These are phyloP conservation scores for Temnothorax nylanderi DNA, from an alignment of 1,140 invertebrate species.

Conservation along the genomic window DNA sequence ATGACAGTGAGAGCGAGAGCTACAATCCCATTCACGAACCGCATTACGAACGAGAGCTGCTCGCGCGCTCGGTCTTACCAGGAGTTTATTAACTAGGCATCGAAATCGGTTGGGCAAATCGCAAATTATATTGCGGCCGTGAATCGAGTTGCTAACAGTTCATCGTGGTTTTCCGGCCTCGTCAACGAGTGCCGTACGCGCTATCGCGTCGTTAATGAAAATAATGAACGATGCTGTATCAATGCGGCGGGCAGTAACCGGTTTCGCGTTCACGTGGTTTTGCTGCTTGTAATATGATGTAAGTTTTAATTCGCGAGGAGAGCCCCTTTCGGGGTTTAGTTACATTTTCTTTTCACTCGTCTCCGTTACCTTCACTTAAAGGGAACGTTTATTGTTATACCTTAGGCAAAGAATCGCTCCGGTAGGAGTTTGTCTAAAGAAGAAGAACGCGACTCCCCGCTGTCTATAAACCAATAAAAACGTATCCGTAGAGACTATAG, in stretches of 20 bases:
- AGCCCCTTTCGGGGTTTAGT: neutral
- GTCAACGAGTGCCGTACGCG: neutral
- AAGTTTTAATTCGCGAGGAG: neutral
- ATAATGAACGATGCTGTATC: constrained; percentile 30
- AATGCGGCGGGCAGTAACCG: neutral
- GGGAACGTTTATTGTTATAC: neutral
- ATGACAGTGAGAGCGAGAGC: neutral
- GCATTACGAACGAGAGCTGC: neutral
- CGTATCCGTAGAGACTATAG: neutral
- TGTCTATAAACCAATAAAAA: constrained; percentile 8
- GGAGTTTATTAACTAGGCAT: neutral
- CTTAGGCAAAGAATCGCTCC: neutral
- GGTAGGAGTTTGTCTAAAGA: neutral
- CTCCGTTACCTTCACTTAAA: neutral
- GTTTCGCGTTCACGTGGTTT: constrained; percentile 8
- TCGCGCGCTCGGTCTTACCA: too few relatives aligned
- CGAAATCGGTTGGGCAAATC: neutral
- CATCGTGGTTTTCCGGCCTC: neutral
- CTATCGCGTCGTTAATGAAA: neutral
- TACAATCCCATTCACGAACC: constrained; percentile 16
- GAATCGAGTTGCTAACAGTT: neutral
- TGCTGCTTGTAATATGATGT: neutral
- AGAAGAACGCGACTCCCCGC: neutral
- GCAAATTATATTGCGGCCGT: neutral
- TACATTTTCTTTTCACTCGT: neutral